Percentiles rank a stretch among this genome's conserved stretches.
Conservation (phyloP, 1,140 invertebrate genomes). For the Drosophila pallidifrons region DNA sequence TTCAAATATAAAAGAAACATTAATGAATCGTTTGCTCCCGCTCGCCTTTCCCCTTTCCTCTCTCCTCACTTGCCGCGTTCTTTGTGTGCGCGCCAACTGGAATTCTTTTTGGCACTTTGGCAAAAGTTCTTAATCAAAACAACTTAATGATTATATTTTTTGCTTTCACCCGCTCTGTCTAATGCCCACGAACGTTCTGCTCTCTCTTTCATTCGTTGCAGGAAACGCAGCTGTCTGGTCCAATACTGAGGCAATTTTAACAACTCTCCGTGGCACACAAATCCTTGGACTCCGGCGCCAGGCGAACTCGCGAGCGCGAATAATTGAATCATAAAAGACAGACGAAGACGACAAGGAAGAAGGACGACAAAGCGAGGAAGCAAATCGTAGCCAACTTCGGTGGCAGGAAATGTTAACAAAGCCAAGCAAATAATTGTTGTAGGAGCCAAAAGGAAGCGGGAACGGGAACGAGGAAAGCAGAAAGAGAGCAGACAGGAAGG, state of each 20-base stretch:
- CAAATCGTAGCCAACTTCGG: slow-evolving; percentile 45
- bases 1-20: slow-evolving; percentile 31
- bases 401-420: slow-evolving; percentile 67
- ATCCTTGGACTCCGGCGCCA: slow-evolving; percentile 38
- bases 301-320: slow-evolving; percentile 44
- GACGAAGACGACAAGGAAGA: background rate
- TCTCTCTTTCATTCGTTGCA: slow-evolving; percentile 39
- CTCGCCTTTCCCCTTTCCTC: background rate
- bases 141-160: slow-evolving; percentile 81
- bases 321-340: slow-evolving; percentile 78
- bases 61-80: too few species aligned
- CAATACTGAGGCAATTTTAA: slow-evolving; percentile 65
- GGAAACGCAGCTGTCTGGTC: slow-evolving; percentile 37
- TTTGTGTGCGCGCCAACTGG: slow-evolving; percentile 20
- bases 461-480: background rate
- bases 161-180: slow-evolving; percentile 59
- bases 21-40: slow-evolving; percentile 37
- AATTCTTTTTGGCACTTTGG: slow-evolving; percentile 56
- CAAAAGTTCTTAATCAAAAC: slow-evolving; percentile 79
- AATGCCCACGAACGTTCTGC: slow-evolving; percentile 26
- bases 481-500: background rate
- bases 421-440: slow-evolving; percentile 78
- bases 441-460: slow-evolving; percentile 31
- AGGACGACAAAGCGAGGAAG: background rate
- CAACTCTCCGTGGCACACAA: slow-evolving; percentile 49